Conservation (phyloP, 2,888 invertebrate species). For the Thalpophila matura region DNA sequence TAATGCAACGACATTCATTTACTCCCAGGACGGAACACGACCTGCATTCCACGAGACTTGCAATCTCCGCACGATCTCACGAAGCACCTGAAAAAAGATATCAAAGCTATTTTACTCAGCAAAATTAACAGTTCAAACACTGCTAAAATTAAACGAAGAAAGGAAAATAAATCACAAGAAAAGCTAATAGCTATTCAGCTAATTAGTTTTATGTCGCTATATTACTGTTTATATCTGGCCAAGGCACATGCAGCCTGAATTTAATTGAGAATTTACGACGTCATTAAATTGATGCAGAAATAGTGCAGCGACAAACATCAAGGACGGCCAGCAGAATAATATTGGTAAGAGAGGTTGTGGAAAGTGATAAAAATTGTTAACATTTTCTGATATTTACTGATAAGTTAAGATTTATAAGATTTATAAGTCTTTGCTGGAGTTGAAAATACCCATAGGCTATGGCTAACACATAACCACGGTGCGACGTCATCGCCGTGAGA, state of each 20-base stretch:
- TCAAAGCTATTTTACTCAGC: neutral
- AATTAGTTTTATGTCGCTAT: constrained; percentile 66
- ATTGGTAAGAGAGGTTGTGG: constrained; percentile 3
- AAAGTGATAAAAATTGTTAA: constrained; percentile 6
- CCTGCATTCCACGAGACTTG: constrained; percentile 17
- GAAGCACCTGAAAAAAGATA: constrained; percentile 31
- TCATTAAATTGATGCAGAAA: constrained; percentile 88
- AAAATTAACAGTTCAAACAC: constrained; percentile 24
- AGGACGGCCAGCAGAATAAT: constrained; percentile 67
- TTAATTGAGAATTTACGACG: constrained; percentile 87
- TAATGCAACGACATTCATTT: constrained; percentile 35
- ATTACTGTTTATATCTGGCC: constrained; percentile 66
- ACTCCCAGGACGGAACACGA: constrained; percentile 20
- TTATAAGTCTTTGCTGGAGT: too few relatives aligned
- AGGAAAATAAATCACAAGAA: constrained; percentile 56
- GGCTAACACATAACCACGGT: too few relatives aligned
- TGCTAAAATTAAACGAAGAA: constrained; percentile 38
- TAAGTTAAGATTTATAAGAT: too few relatives aligned
- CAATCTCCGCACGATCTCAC: constrained; percentile 1
- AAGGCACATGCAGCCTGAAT: constrained; percentile 71
- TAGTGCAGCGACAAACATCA: constrained; percentile 77
- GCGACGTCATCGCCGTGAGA: too few relatives aligned
- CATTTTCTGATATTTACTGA: neutral
- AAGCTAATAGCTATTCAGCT: constrained; percentile 61
- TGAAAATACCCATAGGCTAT: too few relatives aligned